Evolutionary conservation across 2,113 vertebrate species (phyloP).

Genomic region (Eurypyga helias): DNA sequence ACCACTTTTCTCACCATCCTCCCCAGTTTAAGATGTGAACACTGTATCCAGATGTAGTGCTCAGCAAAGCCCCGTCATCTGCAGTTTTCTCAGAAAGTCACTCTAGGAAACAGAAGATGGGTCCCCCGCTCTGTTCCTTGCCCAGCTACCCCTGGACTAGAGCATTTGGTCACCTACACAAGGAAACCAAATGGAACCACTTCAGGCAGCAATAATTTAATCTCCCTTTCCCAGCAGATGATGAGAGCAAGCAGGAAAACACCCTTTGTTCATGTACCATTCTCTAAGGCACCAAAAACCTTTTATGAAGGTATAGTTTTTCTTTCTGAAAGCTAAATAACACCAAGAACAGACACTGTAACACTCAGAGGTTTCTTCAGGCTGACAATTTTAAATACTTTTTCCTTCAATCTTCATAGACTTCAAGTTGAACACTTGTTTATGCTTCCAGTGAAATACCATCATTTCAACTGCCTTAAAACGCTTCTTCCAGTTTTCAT

Average conservation of each 20-base stretch:
- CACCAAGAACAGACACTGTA: neutral
- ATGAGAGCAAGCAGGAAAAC: neutral
- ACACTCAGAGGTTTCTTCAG: neutral
- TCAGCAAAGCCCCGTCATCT: neutral
- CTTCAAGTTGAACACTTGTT: neutral
- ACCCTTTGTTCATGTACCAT: neutral
- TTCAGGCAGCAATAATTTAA: neutral
- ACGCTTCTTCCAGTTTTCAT: neutral
- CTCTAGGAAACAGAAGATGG: neutral
- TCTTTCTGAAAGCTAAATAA: neutral
- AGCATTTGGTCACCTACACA: neutral
- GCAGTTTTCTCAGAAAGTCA: neutral
- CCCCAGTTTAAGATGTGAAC: neutral
- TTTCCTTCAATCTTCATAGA: neutral
- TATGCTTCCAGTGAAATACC: neutral
- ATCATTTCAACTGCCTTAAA: neutral
- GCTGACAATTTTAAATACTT: neutral
- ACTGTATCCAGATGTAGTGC: neutral
- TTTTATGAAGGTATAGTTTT: neutral
- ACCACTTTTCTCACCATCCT: neutral
- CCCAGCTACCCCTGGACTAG: neutral
- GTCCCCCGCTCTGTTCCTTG: neutral
- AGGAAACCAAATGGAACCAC: neutral
- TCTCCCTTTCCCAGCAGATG: neutral
- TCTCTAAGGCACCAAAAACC: neutral